phyloP scores from a whole-genome alignment of 1,140 invertebrate genomes.

The Drosophila gunungcola region DNA sequence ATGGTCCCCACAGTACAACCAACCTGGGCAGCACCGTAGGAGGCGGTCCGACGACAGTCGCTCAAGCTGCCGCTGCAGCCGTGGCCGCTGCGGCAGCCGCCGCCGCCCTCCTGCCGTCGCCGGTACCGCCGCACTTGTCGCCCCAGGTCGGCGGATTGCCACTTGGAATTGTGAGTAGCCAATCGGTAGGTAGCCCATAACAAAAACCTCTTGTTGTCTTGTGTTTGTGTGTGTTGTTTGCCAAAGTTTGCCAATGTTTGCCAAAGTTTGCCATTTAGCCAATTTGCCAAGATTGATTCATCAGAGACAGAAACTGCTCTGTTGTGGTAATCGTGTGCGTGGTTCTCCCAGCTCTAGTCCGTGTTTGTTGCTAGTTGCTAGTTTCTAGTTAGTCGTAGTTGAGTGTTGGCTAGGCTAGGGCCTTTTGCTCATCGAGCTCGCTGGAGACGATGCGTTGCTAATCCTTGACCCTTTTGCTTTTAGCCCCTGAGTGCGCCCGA shows the following conservation, averaged over 20 bases:
- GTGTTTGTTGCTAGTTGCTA: conserved; percentile 45
- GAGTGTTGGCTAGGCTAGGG: conserved; percentile 70
- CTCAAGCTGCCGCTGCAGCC: conserved; percentile 85
- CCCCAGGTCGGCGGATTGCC: conserved; percentile 82
- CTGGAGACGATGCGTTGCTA: conserved; percentile 25
- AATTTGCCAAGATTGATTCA: conserved; percentile 6
- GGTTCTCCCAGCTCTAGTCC: conserved; percentile 52
- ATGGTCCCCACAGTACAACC: conserved; percentile 87
- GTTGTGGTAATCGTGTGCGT: conserved; percentile 55
- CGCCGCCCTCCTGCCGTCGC: conserved; percentile 59
- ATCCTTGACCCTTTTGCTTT: conserved; percentile 59
- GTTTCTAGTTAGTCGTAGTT: conserved; percentile 25
- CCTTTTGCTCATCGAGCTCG: conserved; percentile 9
- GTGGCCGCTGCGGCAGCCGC: conserved; percentile 73
- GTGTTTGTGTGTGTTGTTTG: conserved; percentile 57
- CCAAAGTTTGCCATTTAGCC: background rate
- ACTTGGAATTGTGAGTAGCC: conserved; percentile 85
- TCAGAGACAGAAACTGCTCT: conserved; percentile 12
- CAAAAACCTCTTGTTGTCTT: conserved; percentile 61
- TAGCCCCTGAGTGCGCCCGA: conserved; percentile 85
- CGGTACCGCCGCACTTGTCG: conserved; percentile 79
- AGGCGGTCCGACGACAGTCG: conserved; percentile 61
- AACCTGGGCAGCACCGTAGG: conserved; percentile 61
- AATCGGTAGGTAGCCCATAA: conserved; percentile 84
- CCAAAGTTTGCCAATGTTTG: conserved; percentile 36